Evolutionary conservation across 2,113 vertebrate genomes (phyloP), one percentile per base, ranked within the genome.

Genomic region (Rhinolophus sinicus): DNA sequence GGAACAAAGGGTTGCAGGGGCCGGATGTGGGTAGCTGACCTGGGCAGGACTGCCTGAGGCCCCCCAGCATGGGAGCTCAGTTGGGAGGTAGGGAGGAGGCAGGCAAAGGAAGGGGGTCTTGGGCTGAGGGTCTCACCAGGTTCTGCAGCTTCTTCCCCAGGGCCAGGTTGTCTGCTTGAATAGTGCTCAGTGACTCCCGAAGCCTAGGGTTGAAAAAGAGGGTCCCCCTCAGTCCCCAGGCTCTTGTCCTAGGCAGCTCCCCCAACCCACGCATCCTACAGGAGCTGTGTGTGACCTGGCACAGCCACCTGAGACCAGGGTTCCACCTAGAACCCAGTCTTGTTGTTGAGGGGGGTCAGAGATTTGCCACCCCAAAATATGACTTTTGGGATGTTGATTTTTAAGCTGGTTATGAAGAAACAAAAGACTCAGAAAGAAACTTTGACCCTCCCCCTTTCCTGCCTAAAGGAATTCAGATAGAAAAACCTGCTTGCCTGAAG

Each of bases 61-160:
- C 8, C 62, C 72, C 44, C 6, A 24, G 24, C 22, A 2, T 3
- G 7, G 14, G 58, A 73, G 58, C 56, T 5, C 60, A 60, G 78
- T 54, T 64, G 22, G 82, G 62, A 58, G 21, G 13, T 2, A 4
- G 30, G 73, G 10, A 33, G 21, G 33, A 15, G 5, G 38, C 3
- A 19, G 3, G 33, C 5, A 30, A 30, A 38, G n/a, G 73, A 72
- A 22, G 33, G 1, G 8, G 35, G 69, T 56, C 47, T 52, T 6
- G 73, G 69, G 10, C 65, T 13, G 65, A 33, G 75, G 67, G 16
- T 7, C 94, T 97, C 85, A 99, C 99, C 99, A 99, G 98, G 95
- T 99, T 94, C 94, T 98, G 58, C 77, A 99, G 98, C 98, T 99
- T 98, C 70, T 99, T 96, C 22, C 98, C 98, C 76, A 99, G 99